Conservation (phyloP, 2,113 vertebrate genomes). For the Gobio gobio region DNA sequence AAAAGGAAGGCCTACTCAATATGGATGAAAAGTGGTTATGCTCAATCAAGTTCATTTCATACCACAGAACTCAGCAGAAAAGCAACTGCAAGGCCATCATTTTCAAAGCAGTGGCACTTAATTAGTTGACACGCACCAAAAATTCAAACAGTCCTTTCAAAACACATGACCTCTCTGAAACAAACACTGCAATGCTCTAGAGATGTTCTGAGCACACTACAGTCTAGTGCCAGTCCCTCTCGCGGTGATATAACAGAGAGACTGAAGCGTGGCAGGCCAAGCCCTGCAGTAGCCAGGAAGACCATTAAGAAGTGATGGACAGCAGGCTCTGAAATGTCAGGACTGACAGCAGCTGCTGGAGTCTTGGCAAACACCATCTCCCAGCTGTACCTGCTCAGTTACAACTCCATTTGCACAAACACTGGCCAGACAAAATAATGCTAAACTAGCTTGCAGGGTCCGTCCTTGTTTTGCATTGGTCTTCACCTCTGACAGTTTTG, state of each 20-base stretch:
- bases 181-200: background rate
- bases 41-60: background rate
- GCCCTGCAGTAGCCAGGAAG: slow-evolving; percentile 24
- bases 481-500: background rate
- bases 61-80: background rate
- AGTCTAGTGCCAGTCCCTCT: background rate
- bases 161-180: background rate
- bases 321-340: slow-evolving; percentile 55
- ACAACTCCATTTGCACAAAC: slow-evolving; percentile 43
- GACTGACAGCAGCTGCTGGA: slow-evolving; percentile 49
- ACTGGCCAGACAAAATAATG: slow-evolving; percentile 24
- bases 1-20: background rate
- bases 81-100: background rate
- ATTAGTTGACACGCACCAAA: background rate
- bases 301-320: slow-evolving; percentile 48
- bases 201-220: background rate
- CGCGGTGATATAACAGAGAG: slow-evolving; percentile 4
- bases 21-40: background rate
- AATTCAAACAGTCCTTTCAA: slow-evolving; percentile 1
- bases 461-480: background rate
- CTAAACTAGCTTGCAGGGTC: background rate
- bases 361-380: slow-evolving; percentile 33
- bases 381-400: slow-evolving; percentile 40
- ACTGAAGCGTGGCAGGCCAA: background rate
- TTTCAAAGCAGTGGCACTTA: background rate